phyloP scores from a whole-genome alignment of 2,113 vertebrate species.

The Heteronetta atricapilla region DNA sequence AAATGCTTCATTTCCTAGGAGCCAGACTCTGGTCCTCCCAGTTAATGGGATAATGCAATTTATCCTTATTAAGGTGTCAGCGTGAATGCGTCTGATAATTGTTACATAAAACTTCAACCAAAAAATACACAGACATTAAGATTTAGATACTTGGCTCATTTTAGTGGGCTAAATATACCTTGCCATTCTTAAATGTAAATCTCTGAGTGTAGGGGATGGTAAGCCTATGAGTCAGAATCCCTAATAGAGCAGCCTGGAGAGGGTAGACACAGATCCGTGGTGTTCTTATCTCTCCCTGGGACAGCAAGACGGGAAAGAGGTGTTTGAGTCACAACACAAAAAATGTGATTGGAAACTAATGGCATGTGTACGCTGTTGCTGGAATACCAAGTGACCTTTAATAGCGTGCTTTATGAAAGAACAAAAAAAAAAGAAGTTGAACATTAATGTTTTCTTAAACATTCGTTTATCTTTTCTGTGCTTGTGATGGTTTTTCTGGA shows the following conservation, averaged over 20 bases:
- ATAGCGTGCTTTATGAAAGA: background rate
- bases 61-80: background rate
- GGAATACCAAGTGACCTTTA: background rate
- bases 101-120: background rate
- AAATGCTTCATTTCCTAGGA: background rate
- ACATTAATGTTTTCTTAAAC: background rate
- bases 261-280: background rate
- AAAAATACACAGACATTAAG: background rate
- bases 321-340: background rate
- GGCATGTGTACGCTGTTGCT: accelerated
- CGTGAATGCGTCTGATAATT: background rate
- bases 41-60: background rate
- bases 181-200: background rate
- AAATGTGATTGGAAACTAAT: background rate
- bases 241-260: too few relatives aligned
- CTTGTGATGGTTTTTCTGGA: background rate
- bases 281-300: background rate
- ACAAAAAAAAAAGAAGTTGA: background rate
- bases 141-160: background rate
- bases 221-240: background rate
- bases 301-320: background rate
- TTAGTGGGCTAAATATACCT: background rate
- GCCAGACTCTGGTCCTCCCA: background rate
- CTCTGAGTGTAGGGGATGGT: background rate
- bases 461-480: background rate